Base-by-base conservation (phyloP, 35 echinoderm and acorn worm species). In the Patiria miniata region DNA sequence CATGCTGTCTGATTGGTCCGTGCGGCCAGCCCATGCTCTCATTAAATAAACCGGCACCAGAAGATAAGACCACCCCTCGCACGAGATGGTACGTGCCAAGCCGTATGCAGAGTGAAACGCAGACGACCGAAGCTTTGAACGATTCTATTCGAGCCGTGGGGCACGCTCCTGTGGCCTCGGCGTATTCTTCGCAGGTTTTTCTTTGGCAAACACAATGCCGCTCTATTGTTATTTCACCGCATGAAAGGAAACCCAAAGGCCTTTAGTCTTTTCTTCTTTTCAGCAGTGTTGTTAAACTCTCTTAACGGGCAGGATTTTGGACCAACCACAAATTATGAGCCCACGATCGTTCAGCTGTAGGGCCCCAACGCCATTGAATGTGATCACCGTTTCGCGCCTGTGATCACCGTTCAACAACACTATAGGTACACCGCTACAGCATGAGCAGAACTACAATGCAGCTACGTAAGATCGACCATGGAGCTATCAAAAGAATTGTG, bases 181-280 rank as follows among this genome's bases (percentile, higher is more conserved):
- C n/a, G n/a, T 7, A 73, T 73, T 73, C 65, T 73, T 73, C 65
- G 57, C n/a, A 34, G 65, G 23, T 73, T 73, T n/a, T n/a, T 73
- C 65, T 73, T 73, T 73, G 65, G 26, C 65, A 73, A 73, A 73
- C 65, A 73, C 65, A 73, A 73, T 73, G 34, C 65, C 65, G 2
- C 26, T 18, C 26, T 36, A 73, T 73, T 73, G 65, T 73, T 73
- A 34, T 73, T 73, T 30, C 65, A 30, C 65, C 29, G 26, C 65
- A 73, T 34, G 29, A 73, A 73, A 73, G 65, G 34, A 73, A 73
- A 26, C 65, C 65, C 34, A 73, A 73, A 73, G 65, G 26, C 34
- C 34, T 30, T 73, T 22, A 73, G 65, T 73, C 26, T 73, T 73
- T 73, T 73, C 65, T 32, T 30, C 65, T 34, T 28, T 73, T 73